Percentiles rank a stretch among this genome's conserved stretches.
phyloP scores from a whole-genome alignment of 2,113 vertebrate genomes.

The Deroptyus accipitrinus region DNA sequence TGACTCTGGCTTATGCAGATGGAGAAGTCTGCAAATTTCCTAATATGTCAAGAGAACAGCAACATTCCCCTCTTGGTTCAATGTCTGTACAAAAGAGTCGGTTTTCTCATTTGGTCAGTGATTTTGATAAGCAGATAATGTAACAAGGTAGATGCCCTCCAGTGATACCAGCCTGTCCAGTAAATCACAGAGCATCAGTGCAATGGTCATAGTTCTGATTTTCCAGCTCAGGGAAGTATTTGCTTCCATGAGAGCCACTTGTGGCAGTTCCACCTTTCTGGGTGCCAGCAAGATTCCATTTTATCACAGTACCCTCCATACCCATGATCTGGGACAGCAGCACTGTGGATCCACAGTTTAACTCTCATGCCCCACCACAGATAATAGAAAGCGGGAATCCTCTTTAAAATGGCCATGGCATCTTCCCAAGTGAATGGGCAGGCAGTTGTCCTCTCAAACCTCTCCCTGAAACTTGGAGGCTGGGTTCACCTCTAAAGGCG shows the following conservation, averaged over 20 bases:
- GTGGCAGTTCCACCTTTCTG: background rate
- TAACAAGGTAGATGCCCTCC: background rate
- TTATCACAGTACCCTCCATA: background rate
- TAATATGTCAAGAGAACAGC: background rate
- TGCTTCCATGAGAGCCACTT: background rate
- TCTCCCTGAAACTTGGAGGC: background rate
- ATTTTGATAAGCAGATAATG: background rate
- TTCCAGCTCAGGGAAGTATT: background rate
- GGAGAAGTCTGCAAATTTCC: background rate
- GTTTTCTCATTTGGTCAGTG: background rate
- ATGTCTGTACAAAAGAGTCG: background rate
- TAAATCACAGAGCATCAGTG: background rate
- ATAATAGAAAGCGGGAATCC: background rate
- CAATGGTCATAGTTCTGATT: background rate
- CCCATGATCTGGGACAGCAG: background rate
- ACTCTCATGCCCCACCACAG: background rate
- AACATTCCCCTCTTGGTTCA: background rate
- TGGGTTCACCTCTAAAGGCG: background rate
- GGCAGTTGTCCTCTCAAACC: background rate
- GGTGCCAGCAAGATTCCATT: background rate
- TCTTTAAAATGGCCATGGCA: accelerated
- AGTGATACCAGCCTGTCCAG: background rate
- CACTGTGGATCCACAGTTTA: background rate
- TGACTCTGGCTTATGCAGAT: background rate
- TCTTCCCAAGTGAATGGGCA: background rate